Evolutionary conservation across 2,113 vertebrate genomes (phyloP).

Genomic region (Otocyon megalotis): DNA sequence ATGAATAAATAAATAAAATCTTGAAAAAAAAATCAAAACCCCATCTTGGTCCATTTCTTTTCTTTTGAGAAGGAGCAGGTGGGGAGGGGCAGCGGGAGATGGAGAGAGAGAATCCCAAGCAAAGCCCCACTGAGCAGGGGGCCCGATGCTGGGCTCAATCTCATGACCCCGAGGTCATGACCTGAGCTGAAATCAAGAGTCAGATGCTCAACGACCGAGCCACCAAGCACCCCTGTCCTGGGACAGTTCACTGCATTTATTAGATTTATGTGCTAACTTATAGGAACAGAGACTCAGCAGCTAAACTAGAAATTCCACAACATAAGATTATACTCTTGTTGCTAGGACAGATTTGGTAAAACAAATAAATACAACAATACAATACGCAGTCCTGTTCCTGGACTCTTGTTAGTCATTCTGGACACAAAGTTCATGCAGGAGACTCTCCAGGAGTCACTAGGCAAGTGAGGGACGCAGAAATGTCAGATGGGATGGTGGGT

Average conservation of each 20-base stretch:
- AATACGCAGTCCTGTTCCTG: neutral
- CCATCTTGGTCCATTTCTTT: neutral
- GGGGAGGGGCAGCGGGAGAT: neutral
- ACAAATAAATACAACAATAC: fast-evolving
- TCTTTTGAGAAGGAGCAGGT: neutral
- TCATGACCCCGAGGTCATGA: neutral
- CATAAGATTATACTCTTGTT: neutral
- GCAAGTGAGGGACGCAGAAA: too few relatives aligned
- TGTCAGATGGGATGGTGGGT: too few relatives aligned
- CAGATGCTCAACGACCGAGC: neutral
- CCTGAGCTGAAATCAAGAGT: neutral
- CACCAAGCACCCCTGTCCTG: neutral
- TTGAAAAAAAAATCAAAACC: neutral
- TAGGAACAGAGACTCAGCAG: neutral
- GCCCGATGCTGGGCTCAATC: neutral
- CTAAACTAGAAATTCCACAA: neutral
- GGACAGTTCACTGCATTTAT: neutral
- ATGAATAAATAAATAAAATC: too few relatives aligned
- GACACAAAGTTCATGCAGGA: too few relatives aligned
- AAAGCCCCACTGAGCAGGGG: neutral
- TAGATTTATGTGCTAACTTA: slow-evolving; percentile 10
- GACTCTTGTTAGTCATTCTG: too few relatives aligned
- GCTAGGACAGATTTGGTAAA: neutral
- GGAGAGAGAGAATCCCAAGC: neutral
- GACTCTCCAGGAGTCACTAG: too few relatives aligned